phyloP scores from a whole-genome alignment of 1,140 invertebrate genomes.

The Bombus vancouverensis region DNA sequence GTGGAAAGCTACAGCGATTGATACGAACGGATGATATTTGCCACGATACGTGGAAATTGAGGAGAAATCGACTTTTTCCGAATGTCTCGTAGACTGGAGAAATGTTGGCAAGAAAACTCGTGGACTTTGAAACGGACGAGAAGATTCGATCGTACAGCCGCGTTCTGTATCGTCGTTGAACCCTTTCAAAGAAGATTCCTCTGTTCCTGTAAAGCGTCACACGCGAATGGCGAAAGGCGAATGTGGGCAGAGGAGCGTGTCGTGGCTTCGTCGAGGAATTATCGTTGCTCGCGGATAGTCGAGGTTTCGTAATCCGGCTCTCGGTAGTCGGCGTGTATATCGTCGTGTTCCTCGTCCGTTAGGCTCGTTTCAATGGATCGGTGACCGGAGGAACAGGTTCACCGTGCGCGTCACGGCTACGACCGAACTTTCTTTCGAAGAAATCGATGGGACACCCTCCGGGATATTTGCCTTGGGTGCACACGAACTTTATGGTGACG shows the following conservation, averaged over 20 bases:
- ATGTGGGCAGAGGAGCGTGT: conserved; percentile 41
- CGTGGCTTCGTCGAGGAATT: conserved; percentile 34
- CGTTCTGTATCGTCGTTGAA: neutral
- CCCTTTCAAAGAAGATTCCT: conserved; percentile 19
- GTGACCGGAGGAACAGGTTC: conserved; percentile 48
- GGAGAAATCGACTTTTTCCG: too few species aligned
- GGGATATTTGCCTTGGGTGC: neutral
- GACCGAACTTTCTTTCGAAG: conserved; percentile 40
- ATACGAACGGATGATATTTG: too few species aligned
- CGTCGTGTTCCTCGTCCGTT: conserved; percentile 33
- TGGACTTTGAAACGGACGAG: neutral
- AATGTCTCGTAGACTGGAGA: neutral
- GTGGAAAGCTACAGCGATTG: neutral
- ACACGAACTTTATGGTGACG: too few species aligned
- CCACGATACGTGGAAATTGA: too few species aligned
- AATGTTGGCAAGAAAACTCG: neutral
- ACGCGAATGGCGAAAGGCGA: conserved; percentile 53
- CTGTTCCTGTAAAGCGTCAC: neutral
- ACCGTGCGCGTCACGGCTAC: neutral
- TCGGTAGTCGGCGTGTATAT: conserved; percentile 31
- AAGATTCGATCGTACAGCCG: neutral
- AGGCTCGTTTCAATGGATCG: conserved; percentile 36
- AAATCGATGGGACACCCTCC: conserved; percentile 7
- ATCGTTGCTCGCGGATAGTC: conserved; percentile 46
- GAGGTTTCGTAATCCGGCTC: conserved; percentile 54